phyloP scores from a whole-genome alignment of 64 coral and sea anemone species.

The Montipora sp. region DNA sequence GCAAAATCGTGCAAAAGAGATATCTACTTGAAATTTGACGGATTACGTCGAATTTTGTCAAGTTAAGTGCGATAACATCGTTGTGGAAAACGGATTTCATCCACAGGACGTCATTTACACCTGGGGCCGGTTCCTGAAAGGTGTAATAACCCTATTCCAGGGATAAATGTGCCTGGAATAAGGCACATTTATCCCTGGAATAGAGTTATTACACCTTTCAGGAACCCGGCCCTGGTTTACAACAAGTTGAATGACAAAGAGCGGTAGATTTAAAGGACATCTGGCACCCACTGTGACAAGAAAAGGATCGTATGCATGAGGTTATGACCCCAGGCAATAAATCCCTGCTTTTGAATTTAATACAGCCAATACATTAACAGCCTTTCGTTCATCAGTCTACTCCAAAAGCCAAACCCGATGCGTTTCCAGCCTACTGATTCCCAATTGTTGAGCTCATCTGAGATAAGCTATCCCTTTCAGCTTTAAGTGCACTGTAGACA shows the following conservation, averaged over 20 bases:
- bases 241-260: slow-evolving; percentile 77
- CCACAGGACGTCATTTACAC: slow-evolving; percentile 77
- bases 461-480: slow-evolving; percentile 16
- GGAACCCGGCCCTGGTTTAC: slow-evolving; percentile 78
- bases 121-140: too few relatives aligned
- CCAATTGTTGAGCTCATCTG: not conserved
- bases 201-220: too few relatives aligned
- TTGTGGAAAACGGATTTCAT: slow-evolving; percentile 92
- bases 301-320: slow-evolving; percentile 9
- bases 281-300: slow-evolving; percentile 26
- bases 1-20: not conserved
- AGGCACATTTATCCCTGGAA: too few relatives aligned
- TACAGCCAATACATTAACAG: slow-evolving; percentile 49
- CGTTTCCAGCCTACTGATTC: slow-evolving; percentile 1
- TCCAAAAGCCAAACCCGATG: slow-evolving; percentile 57
- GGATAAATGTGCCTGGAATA: too few relatives aligned
- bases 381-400: slow-evolving; percentile 62
- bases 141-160: too few relatives aligned
- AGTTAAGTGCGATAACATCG: slow-evolving; percentile 80
- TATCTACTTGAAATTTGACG: slow-evolving; percentile 43
- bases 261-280: slow-evolving; percentile 51
- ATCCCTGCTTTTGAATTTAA: slow-evolving; percentile 7
- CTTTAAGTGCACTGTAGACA: not conserved
- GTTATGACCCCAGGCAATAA: slow-evolving; percentile 48
- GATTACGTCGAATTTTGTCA: slow-evolving; percentile 51